phyloP scores from a whole-genome alignment of 2,113 vertebrate species.

The Atlantisia rogersi region DNA sequence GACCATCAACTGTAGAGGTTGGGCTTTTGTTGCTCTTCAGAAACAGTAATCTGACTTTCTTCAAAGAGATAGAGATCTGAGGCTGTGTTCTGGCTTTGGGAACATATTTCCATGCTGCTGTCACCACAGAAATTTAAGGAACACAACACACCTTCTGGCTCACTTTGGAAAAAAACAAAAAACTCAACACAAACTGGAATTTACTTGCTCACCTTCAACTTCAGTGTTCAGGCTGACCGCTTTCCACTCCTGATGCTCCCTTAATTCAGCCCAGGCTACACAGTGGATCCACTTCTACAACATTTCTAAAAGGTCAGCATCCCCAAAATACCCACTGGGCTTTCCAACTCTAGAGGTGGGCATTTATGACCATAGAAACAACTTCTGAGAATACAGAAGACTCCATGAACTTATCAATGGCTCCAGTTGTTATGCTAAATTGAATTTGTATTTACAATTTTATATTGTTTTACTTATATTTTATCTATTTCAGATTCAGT shows the following conservation, averaged over 20 bases:
- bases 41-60: not conserved
- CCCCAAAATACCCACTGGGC: not conserved
- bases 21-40: not conserved
- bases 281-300: not conserved
- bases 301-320: too few species aligned
- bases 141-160: not conserved
- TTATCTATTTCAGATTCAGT: not conserved
- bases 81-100: not conserved
- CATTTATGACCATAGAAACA: not conserved
- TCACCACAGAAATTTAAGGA: not conserved
- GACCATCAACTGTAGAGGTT: not conserved
- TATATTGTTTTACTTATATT: not conserved
- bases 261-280: not conserved
- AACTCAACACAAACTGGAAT: not conserved
- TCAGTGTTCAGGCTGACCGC: not conserved
- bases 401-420: not conserved
- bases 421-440: not conserved
- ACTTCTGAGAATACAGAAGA: not conserved
- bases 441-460: not conserved
- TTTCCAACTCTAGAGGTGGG: not conserved
- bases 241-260: not conserved
- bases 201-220: not conserved
- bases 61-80: not conserved
- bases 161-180: not conserved
- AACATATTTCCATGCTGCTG: not conserved